Evolutionary conservation across 2,113 vertebrate species (phyloP).

Genomic region (Paramormyrops kingsleyae): DNA sequence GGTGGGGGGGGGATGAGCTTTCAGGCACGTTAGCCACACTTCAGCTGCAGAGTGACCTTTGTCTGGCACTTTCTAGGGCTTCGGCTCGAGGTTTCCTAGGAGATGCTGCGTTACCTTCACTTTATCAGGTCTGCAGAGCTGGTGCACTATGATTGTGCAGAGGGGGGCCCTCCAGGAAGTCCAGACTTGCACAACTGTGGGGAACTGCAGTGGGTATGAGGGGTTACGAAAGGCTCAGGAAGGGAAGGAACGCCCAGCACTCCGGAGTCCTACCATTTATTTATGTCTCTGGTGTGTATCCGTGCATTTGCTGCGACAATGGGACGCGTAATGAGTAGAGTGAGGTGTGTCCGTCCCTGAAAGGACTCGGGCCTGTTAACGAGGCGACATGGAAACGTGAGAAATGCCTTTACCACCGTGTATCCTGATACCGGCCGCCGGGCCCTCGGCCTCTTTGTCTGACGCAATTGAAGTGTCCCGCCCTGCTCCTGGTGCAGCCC

Average conservation of each 20-base stretch:
- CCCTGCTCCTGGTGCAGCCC: neutral
- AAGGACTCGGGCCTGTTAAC: neutral
- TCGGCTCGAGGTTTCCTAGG: neutral
- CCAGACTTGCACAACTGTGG: constrained; percentile 33
- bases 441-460: neutral
- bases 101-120: neutral
- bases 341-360: neutral
- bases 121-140: neutral
- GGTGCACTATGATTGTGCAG: neutral
- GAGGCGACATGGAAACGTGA: neutral
- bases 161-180: neutral
- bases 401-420: neutral
- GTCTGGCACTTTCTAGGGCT: neutral
- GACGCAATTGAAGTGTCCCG: neutral
- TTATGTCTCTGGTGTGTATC: neutral
- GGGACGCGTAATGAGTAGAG: neutral
- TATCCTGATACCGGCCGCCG: neutral
- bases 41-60: neutral
- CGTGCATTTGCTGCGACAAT: neutral
- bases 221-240: constrained; percentile 27
- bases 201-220: constrained; percentile 41
- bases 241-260: neutral
- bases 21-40: neutral
- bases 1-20: neutral
- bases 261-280: neutral